Evolutionary conservation across 2,888 invertebrate genomes (phyloP).

Genomic region (Blera fallax): DNA sequence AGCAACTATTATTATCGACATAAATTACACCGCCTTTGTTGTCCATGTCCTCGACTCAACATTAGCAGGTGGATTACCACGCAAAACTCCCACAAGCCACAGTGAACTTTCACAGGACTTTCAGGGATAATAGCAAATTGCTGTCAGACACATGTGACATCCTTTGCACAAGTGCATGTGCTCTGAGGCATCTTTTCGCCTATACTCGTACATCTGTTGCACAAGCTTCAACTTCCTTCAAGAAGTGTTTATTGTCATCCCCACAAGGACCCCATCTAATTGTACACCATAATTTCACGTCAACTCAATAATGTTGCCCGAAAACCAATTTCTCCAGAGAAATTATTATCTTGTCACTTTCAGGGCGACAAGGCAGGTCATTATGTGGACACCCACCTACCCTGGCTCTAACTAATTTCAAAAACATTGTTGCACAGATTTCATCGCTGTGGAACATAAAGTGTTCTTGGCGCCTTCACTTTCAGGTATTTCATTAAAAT

Average conservation of each 20-base stretch:
- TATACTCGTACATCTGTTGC: slow-evolving; percentile 33
- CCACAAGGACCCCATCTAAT: background rate
- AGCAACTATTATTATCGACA: background rate
- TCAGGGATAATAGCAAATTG: slow-evolving; percentile 36
- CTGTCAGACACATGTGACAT: slow-evolving; percentile 54
- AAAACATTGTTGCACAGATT: slow-evolving; percentile 23
- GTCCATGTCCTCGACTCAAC: background rate
- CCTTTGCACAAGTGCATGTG: slow-evolving; percentile 5
- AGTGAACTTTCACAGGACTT: background rate
- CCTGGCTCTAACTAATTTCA: background rate
- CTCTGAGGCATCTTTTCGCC: background rate
- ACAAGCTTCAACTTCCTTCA: background rate
- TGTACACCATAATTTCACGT: background rate
- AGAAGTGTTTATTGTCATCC: background rate
- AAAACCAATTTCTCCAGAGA: slow-evolving; percentile 24
- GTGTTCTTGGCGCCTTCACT: background rate
- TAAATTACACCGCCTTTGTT: background rate
- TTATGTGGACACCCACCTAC: background rate
- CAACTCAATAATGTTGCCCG: background rate
- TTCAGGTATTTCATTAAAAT: slow-evolving; percentile 42
- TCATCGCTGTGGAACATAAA: background rate
- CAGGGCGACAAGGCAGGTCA: slow-evolving; percentile 10
- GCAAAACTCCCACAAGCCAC: slow-evolving; percentile 34
- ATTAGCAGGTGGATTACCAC: slow-evolving; percentile 9
- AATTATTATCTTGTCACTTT: slow-evolving; percentile 45